Evolutionary conservation across 2,113 vertebrate genomes (phyloP).

Genomic region (Notarius quadriscutis): DNA sequence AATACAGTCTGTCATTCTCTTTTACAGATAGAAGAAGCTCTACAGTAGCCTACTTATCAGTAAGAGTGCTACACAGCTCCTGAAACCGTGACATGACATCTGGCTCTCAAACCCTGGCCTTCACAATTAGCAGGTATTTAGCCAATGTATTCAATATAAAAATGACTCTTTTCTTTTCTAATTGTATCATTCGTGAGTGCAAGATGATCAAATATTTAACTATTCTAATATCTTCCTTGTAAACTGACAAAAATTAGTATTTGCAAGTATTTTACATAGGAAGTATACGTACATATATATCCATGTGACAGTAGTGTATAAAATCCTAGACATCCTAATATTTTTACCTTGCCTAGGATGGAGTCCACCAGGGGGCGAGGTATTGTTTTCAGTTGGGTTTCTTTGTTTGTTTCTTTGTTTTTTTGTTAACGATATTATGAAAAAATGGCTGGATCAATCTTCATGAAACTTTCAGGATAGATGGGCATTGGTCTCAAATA

Average conservation of each 20-base stretch:
- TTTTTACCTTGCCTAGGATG: too few relatives aligned
- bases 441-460: too few relatives aligned
- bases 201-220: neutral
- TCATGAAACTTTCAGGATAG: too few relatives aligned
- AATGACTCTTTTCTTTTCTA: neutral
- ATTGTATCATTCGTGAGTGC: neutral
- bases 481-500: too few relatives aligned
- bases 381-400: too few relatives aligned
- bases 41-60: conserved; percentile 46
- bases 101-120: neutral
- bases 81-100: neutral
- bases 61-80: conserved; percentile 6
- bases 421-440: too few relatives aligned
- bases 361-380: too few relatives aligned
- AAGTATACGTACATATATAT: neutral
- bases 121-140: neutral
- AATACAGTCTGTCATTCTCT: conserved; percentile 36
- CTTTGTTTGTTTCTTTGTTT: too few relatives aligned
- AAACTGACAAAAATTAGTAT: neutral
- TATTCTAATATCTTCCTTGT: neutral
- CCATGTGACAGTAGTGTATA: neutral
- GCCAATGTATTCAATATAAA: neutral
- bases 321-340: neutral
- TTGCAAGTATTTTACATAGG: neutral
- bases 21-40: conserved; percentile 10